Evolutionary conservation across 2,113 vertebrate species (phyloP), one percentile per base, ranked within the genome.

Genomic region (Hemicordylus capensis): DNA sequence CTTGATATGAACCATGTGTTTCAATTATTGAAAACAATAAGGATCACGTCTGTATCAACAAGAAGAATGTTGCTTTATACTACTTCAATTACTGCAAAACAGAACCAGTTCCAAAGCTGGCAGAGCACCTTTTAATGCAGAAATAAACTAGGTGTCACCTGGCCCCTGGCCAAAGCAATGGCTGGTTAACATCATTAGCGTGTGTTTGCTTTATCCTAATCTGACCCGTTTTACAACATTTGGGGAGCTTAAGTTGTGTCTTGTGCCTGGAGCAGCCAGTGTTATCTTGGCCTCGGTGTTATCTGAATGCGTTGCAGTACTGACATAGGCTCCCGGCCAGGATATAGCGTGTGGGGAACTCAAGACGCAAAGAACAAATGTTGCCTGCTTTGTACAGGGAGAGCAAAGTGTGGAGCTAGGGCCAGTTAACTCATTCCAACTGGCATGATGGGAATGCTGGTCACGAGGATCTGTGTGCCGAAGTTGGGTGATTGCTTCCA

Each of bases 1-100:
- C 87, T 91, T 93, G 91, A 93, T 93, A 86, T 84, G 78, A 93
- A 93, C 90, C 92, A 90, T 84, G 90, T 93, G 94, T 88, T 88
- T 59, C 58, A 89, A 86, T 61, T 54, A 85, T 69, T 72, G 87
- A 93, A 89, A 93, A 90, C 87, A 90, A 87, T 48, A 82, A 75
- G 64, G 80, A 89, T 84, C 42, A 59, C 58, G 81, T 89, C 85
- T 84, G 51, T 56, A 88, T 85, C 87, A 89, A 54, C 74, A 79
- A 72, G 78, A 87, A 76, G 80, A 85, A 75, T 67, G 84, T 86
- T 82, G 88, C 74, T 81, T 80, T 48, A 12, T 76, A 81, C 74
- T 76, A 75, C 82, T 89, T 92, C 82, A 24, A 73, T 83, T 84
- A 84, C 37, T 88, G 82, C 61, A 89, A 89, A 64, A 76, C 72